Base-by-base conservation (phyloP, 2,113 vertebrate genomes). In the Perca flavescens region DNA sequence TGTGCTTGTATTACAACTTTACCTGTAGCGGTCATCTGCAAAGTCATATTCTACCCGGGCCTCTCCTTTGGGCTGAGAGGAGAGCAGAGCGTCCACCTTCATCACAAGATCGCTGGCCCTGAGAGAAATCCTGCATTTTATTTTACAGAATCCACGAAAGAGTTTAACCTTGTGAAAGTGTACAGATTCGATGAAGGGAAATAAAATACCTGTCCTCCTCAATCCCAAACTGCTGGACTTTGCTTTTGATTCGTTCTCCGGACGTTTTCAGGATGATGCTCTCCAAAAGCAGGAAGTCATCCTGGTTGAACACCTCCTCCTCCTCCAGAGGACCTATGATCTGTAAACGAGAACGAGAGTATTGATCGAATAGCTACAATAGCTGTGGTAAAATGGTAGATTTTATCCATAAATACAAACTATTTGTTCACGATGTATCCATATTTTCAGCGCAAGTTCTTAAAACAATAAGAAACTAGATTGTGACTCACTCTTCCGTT, bases 101-200 rank as follows among this genome's bases (percentile, higher is more conserved):
- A 99, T 99, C 67, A 99, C 97, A 68, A 99, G 93, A 89, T 99
- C 97, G 78, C 97, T 99, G 80, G 98, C 97, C 81, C 98, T 99
- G 88, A 78, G 56, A 43, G 64, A 61, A 87, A 79, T 6, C 4
- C 19, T 0, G 36, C 11, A 1, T 79, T 61, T 13, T 14, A 40
- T n/a, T 6, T n/a, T 3, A 56, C 47, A 43, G 40, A 22, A 19
- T 4, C 19, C 31, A 12, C 21, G 28, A 60, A 22, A 12, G 4
- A 50, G 22, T 5, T 16, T 9, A 7, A 21, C 10, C 34, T 4
- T 16, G 15, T 47, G 31, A 56, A 7, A n/a, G 46, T 46, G 34
- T 8, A 31, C 36, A 22, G 22, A 12, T 22, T 50, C 10, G 22
- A 12, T 1, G 4, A 53, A 3, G 12, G 5, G 11, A 58, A 34